Conservation (phyloP, 1,140 invertebrate species). For the Cydia amplana region DNA sequence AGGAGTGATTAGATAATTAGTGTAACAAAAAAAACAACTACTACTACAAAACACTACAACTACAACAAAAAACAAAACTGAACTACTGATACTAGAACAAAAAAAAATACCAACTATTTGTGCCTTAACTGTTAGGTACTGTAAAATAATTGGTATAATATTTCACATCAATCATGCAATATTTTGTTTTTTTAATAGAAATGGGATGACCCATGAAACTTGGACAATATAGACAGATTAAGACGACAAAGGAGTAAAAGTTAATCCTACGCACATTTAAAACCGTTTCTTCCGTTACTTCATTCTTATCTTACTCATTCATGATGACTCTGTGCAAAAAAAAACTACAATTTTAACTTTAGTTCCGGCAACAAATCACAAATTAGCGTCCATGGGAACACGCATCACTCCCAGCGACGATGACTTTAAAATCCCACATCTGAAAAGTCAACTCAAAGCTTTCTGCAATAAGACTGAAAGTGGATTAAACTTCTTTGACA, state of each 20-base stretch:
- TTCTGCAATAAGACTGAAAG: neutral
- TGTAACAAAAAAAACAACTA: too few species aligned
- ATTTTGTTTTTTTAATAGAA: constrained; percentile 6
- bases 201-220: neutral
- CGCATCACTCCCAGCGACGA: neutral
- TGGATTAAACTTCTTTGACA: neutral
- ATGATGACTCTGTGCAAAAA: neutral
- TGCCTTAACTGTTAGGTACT: too few species aligned
- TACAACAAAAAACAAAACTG: too few species aligned
- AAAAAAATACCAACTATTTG: too few species aligned
- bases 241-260: constrained; percentile 38
- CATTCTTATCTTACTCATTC: constrained; percentile 7
- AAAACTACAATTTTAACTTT: constrained; percentile 4
- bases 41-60: too few species aligned
- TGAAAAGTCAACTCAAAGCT: neutral
- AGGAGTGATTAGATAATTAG: constrained; percentile 46
- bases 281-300: constrained; percentile 14
- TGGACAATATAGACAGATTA: constrained; percentile 31
- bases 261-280: constrained; percentile 10
- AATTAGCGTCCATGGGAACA: constrained; percentile 9
- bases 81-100: neutral
- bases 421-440: neutral
- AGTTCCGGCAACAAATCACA: constrained; percentile 20
- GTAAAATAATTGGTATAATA: too few species aligned
- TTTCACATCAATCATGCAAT: neutral